Percentiles rank a stretch among this genome's conserved stretches.
Conservation (phyloP, 2,113 vertebrate species). For the Ceyx melanurus region DNA sequence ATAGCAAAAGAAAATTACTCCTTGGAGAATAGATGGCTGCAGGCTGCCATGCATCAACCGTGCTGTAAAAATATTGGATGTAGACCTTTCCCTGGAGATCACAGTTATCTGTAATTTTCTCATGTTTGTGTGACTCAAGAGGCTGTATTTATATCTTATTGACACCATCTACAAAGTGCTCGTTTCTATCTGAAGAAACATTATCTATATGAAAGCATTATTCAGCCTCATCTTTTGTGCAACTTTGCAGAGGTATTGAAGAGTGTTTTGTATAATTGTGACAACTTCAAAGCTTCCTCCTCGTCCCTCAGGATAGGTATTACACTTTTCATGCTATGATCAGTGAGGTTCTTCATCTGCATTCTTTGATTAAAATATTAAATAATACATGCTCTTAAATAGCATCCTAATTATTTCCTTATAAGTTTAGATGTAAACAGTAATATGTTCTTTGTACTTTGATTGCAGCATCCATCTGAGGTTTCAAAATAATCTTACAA, state of each 20-base stretch:
- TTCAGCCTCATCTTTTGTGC: neutral
- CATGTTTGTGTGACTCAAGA: neutral
- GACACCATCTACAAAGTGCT: neutral
- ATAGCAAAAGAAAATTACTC: neutral
- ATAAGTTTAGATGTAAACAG: neutral
- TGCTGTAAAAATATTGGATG: neutral
- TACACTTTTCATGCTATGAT: neutral
- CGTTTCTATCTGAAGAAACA: slow-evolving; percentile 16
- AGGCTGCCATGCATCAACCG: neutral
- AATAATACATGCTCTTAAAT: neutral
- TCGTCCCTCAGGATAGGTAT: neutral
- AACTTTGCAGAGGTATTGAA: neutral
- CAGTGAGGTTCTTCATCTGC: neutral
- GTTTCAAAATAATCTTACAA: neutral
- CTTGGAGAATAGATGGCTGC: neutral
- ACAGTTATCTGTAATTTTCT: neutral
- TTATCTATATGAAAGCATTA: slow-evolving; percentile 9
- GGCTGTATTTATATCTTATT: neutral
- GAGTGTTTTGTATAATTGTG: neutral
- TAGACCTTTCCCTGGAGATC: neutral
- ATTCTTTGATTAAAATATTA: neutral
- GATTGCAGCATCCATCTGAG: neutral
- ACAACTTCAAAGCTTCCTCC: neutral
- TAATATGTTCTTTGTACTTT: neutral
- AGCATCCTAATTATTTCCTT: neutral